phyloP scores from a whole-genome alignment of 2,888 invertebrate genomes.

The Euzophera pinguis region DNA sequence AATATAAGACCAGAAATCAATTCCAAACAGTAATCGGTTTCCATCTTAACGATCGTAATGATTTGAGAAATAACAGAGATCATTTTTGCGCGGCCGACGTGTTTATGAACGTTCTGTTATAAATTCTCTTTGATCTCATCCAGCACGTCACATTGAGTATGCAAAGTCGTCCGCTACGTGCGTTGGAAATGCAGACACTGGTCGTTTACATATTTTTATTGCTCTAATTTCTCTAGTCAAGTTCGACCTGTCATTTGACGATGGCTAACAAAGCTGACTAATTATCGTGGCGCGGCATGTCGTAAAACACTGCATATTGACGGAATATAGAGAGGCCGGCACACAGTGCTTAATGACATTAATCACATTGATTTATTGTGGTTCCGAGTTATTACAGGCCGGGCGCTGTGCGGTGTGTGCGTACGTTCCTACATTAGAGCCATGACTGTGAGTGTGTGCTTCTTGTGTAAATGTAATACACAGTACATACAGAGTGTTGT shows the following conservation, averaged over 20 bases:
- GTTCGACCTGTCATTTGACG: conserved; percentile 53
- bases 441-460: conserved; percentile 47
- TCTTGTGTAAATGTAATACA: conserved; percentile 70
- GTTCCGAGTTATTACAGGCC: conserved; percentile 81
- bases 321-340: conserved; percentile 80
- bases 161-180: conserved; percentile 34
- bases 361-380: conserved; percentile 81
- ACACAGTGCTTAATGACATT: conserved; percentile 80
- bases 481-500: conserved; percentile 58
- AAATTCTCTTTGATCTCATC: conserved; percentile 69
- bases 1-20: conserved; percentile 51
- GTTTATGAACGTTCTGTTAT: conserved; percentile 68
- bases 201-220: conserved; percentile 50
- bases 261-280: conserved; percentile 78
- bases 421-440: conserved; percentile 42
- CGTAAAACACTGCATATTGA: conserved; percentile 81
- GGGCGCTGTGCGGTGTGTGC: conserved; percentile 55
- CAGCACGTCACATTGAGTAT: conserved; percentile 50
- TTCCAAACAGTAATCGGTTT: conserved; percentile 54
- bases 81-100: conserved; percentile 68
- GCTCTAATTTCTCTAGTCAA: conserved; percentile 46
- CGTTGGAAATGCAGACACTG: conserved; percentile 36
- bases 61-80: conserved; percentile 72
- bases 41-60: conserved; percentile 43
- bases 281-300: conserved; percentile 76